Evolutionary conservation across 1,140 invertebrate species (phyloP), one percentile per base, ranked within the genome.

Genomic region (Lasioglossum baleicum): DNA sequence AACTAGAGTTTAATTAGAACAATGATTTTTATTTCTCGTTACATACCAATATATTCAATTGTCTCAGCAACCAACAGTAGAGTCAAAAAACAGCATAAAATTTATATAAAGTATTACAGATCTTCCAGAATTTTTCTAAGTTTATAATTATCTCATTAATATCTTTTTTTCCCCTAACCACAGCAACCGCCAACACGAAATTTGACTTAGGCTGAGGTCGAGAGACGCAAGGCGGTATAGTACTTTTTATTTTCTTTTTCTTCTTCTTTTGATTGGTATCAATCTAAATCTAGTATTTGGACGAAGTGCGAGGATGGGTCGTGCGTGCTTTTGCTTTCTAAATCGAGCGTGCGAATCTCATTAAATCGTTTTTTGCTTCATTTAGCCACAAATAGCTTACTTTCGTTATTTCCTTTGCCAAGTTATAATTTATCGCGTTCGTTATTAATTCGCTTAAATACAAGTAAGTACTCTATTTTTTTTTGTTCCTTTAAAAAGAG

Each of bases 281-380:
- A 83, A 85, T 89, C 86, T 90, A 90, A 86, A 90, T 84, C 90
- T 91, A 90, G 72, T 90, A 90, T 89, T 90, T 91, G 90, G 90
- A 91, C 89, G 87, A 90, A 90, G 88, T 91, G 88, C 90, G 81
- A 90, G 89, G 90, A 91, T 91, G 88, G 88, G 88, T 90, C 86
- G 89, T 90, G 88, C 86, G 89, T 90, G 88, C 88, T 86, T 88
- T 89, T 86, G 85, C 85, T 84, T 85, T 75, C 85, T 85, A 83
- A 85, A 75, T 88, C 79, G 80, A 87, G 83, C 86, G 85, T 87
- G 86, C 83, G 73, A 84, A 84, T 60, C 79, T 69, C 75, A 78
- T 87, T 80, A 81, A 84, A 80, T 79, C 67, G 60, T 81, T 84
- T 84, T 58, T 87, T 82, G 79, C 74, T 86, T 85, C 79, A 70